Evolutionary conservation across 2,888 invertebrate genomes (phyloP).

Genomic region (Unio delphinus): DNA sequence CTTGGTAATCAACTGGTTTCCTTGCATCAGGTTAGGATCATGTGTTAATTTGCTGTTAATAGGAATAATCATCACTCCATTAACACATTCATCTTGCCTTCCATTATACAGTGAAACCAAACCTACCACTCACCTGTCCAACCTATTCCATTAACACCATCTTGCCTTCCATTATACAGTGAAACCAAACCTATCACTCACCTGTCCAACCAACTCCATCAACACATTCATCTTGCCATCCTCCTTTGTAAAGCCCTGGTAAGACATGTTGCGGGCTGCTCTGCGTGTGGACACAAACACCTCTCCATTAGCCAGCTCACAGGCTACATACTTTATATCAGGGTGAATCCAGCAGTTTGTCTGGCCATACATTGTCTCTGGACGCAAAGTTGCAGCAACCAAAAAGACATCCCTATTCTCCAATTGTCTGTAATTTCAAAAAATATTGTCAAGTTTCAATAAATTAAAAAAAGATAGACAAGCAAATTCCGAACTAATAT

Average conservation of each 20-base stretch:
- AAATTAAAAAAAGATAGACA: no score
- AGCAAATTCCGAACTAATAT: neutral
- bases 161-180: neutral
- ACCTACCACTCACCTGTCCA: neutral
- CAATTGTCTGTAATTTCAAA: conserved; percentile 27
- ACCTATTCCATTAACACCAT: neutral
- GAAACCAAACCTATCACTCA: conserved; percentile 15
- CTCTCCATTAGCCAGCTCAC: conserved; percentile 78
- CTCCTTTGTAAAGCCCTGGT: conserved; percentile 88
- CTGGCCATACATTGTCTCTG: conserved; percentile 99
- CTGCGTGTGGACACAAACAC: conserved; percentile 89
- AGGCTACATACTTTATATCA: conserved; percentile 92
- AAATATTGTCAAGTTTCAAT: neutral
- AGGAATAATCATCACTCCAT: no score
- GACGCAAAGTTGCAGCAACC: conserved; percentile 97
- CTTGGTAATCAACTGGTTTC: no score
- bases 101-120: no score
- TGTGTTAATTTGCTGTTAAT: no score
- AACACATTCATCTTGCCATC: conserved; percentile 86
- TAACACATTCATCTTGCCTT: no score
- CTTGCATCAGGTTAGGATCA: no score
- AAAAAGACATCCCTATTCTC: conserved; percentile 77
- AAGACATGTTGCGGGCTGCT: conserved; percentile 95
- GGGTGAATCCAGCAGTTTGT: conserved; percentile 99
- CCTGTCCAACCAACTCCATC: conserved; percentile 72